Evolutionary conservation across 37 sponge, comb jelly and placozoan genomes (phyloP), one percentile per base, ranked within the genome.

Genomic region (Hormiphora californensis): DNA sequence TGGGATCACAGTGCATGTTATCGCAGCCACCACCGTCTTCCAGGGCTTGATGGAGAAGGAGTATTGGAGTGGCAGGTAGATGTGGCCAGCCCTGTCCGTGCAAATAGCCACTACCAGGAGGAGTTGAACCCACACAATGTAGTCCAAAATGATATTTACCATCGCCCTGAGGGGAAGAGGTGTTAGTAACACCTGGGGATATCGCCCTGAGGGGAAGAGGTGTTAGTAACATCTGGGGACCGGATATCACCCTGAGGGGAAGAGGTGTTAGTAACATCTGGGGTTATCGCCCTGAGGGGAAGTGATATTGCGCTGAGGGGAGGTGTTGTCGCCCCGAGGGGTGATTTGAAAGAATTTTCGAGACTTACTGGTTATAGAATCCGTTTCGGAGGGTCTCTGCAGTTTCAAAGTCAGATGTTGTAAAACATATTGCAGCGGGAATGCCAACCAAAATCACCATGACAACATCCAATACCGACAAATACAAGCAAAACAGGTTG

Each of bases 61-160:
- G 81, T 73, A 73, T 23, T 22, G 32, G 81, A 73, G 81, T 4
- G 81, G 81, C 17, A 43, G 41, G 38, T 46, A 73, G 44, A 73
- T 73, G 46, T 73, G 81, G 27, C 81, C 81, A 38, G 81, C 81
- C 43, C 81, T 22, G 81, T 73, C 81, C 44, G 43, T 28, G 43
- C 81, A 73, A 46, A 73, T 73, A 73, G 81, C 81, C 41, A 73
- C 81, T 28, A 73, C 35, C 27, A 73, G 11, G 8, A 73, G 3
- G 3, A 73, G 81, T 19, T 73, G 81, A 12, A 73, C 5, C 81
- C 81, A 73, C 81, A 36, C 38, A 22, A 40, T 19, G 46, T 40
- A 73, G 41, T 73, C 81, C 46, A 41, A 23, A 28, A 73, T 3
- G 21, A 46, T 43, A 7, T 40, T 33, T 3, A 36, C 35, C 19